These are phyloP conservation scores for Tetrao urogallus DNA, from an alignment of 2,113 vertebrate species.

Conservation along the genomic window DNA sequence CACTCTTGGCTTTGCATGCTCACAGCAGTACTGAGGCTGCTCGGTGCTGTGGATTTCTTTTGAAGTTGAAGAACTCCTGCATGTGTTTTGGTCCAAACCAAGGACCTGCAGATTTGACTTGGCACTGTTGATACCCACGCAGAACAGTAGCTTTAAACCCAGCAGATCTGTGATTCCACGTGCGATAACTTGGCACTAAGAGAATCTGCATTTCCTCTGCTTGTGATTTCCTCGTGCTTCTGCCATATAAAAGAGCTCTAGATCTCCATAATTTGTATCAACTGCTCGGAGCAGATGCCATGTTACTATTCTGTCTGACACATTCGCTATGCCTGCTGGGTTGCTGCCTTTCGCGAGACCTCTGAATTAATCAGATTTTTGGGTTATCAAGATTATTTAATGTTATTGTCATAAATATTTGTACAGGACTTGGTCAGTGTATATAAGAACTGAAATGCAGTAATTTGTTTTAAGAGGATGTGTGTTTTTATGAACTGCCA, in stretches of 20 bases:
- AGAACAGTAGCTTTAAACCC: neutral
- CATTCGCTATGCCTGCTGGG: neutral
- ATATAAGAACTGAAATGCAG: conserved; percentile 34
- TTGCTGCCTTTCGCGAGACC: conserved; percentile 41
- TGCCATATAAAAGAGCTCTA: conserved; percentile 10
- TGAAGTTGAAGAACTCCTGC: neutral
- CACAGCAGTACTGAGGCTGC: neutral
- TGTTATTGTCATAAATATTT: conserved; percentile 66
- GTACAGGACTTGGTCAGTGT: conserved; percentile 40
- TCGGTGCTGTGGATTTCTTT: neutral
- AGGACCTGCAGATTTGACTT: neutral
- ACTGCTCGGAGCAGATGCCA: neutral
- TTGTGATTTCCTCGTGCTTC: neutral
- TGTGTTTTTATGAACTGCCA: conserved; percentile 58
- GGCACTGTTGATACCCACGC: neutral
- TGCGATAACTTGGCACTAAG: neutral
- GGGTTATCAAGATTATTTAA: conserved; percentile 62
- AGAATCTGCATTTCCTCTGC: neutral
- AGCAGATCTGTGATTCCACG: neutral
- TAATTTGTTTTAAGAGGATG: conserved; percentile 50
- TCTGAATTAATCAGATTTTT: conserved; percentile 38
- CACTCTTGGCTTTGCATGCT: neutral
- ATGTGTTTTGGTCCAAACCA: neutral
- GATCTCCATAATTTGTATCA: conserved; percentile 8
- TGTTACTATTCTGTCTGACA: conserved; percentile 14